These are phyloP conservation scores for Diacarnus erythraeanus DNA, from an alignment of 37 sponge, comb jelly and placozoan species.

Conservation along the genomic window DNA sequence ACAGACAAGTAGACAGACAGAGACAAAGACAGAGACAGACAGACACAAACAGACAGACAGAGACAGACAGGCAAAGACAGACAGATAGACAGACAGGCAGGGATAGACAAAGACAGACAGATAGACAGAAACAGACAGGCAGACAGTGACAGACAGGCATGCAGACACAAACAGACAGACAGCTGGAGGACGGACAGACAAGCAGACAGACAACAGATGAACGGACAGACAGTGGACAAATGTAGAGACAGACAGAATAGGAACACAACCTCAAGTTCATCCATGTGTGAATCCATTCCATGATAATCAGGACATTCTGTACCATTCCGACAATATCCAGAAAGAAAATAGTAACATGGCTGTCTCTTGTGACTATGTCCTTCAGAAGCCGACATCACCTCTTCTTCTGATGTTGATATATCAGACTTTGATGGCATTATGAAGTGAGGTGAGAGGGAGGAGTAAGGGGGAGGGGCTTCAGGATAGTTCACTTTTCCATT, in stretches of 20 bases:
- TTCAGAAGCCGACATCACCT: neutral
- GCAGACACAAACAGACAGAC: too few species aligned
- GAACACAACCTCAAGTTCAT: neutral
- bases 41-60: too few species aligned
- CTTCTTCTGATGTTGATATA: neutral
- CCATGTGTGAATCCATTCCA: slow-evolving; percentile 9
- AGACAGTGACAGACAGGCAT: too few species aligned
- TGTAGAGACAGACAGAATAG: neutral
- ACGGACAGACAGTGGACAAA: too few species aligned
- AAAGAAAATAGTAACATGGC: slow-evolving; percentile 47
- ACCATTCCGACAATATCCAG: slow-evolving; percentile 45
- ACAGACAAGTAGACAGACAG: too few species aligned
- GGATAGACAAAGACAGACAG: too few species aligned
- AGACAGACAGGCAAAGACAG: too few species aligned
- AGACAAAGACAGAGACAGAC: too few species aligned
- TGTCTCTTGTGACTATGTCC: slow-evolving; percentile 16
- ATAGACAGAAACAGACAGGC: too few species aligned
- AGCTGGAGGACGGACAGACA: too few species aligned
- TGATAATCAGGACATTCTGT: slow-evolving; percentile 43
- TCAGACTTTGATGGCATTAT: neutral
- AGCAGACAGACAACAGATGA: too few species aligned
- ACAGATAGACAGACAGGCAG: too few species aligned
- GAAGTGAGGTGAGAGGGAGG: neutral
- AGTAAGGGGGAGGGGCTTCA: neutral
- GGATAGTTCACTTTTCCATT: neutral